These are phyloP conservation scores for Hemicentrotus pulcherrimus DNA, from an alignment of 35 echinoderm and acorn worm genomes.

Conservation along the genomic window DNA sequence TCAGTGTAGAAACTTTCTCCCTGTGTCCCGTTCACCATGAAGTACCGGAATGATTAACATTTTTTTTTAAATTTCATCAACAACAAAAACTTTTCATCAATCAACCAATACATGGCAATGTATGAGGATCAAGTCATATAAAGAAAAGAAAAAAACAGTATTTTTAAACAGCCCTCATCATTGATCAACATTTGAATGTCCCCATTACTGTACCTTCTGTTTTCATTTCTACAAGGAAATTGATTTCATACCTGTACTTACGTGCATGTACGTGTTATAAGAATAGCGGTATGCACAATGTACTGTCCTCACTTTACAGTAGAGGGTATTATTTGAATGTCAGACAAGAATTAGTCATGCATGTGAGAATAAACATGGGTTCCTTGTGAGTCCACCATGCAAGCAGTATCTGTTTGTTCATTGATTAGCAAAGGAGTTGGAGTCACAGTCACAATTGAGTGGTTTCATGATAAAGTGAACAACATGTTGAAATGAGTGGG, in stretches of 20 bases:
- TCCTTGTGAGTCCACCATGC: background rate
- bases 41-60: too few species aligned
- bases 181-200: background rate
- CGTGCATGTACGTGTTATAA: background rate
- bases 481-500: background rate
- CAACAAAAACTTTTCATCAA: too few species aligned
- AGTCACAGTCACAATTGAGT: background rate
- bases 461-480: background rate
- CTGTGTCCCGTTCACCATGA: too few species aligned
- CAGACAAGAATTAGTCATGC: constrained; percentile 1
- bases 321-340: background rate
- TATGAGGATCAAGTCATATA: too few species aligned
- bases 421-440: background rate
- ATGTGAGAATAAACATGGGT: background rate
- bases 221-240: background rate
- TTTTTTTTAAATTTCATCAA: too few species aligned
- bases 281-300: background rate
- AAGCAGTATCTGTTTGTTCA: background rate
- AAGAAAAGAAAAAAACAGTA: too few species aligned
- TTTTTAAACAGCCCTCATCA: background rate
- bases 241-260: background rate
- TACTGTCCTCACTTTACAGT: background rate
- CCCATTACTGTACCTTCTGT: background rate
- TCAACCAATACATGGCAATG: too few species aligned
- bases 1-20: too few species aligned